Conservation (phyloP, 2,888 invertebrate species). For the Tetheella fluctuosa region DNA sequence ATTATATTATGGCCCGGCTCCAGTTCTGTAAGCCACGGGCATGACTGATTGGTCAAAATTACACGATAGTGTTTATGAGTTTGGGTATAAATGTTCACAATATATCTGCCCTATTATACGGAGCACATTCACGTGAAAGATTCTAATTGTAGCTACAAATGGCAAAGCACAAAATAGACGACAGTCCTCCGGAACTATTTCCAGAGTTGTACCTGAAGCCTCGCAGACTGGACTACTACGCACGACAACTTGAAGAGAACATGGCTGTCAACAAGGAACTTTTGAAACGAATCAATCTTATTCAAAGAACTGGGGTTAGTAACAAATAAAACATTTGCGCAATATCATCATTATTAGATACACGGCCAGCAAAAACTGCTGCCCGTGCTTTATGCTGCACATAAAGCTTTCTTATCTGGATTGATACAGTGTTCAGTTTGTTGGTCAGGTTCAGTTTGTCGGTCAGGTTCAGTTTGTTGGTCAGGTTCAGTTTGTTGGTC, state of each 20-base stretch:
- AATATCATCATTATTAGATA: neutral
- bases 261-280: slow-evolving; percentile 84
- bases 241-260: slow-evolving; percentile 68
- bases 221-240: slow-evolving; percentile 77
- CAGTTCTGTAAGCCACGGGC: too few species aligned
- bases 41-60: too few species aligned
- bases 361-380: too few species aligned
- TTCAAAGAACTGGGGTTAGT: slow-evolving; percentile 84
- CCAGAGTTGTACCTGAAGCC: slow-evolving; percentile 81
- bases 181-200: slow-evolving; percentile 79
- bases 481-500: too few species aligned
- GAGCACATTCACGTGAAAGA: neutral
- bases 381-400: too few species aligned
- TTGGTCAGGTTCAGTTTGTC: too few species aligned
- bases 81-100: too few species aligned
- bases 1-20: too few species aligned
- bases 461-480: too few species aligned
- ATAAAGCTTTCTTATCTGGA: too few species aligned
- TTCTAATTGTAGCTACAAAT: slow-evolving; percentile 59
- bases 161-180: slow-evolving; percentile 73
- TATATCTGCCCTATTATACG: neutral
- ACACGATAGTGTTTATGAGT: too few species aligned
- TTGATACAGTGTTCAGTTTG: too few species aligned
- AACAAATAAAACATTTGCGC: neutral
- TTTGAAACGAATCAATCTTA: slow-evolving; percentile 83